Percentiles rank a stretch among this genome's conserved stretches.
Evolutionary conservation across 2,797 vertebrate species (phyloP).

Genomic region (Perdix hodgsoniae): DNA sequence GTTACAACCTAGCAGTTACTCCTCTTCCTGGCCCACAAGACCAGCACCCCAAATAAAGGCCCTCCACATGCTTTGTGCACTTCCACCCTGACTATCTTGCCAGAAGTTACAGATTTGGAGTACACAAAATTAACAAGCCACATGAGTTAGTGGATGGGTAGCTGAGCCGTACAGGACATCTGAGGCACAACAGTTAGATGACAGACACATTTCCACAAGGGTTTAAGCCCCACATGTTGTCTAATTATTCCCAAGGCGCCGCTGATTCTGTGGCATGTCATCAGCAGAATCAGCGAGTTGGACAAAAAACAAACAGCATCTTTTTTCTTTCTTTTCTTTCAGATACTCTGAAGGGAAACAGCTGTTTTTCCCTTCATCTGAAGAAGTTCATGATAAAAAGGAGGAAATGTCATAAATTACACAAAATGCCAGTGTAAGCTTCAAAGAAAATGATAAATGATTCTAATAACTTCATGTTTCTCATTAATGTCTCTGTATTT

Average conservation of each 20-base stretch:
- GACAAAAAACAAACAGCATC: slow-evolving; percentile 74
- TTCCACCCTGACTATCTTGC: not conserved
- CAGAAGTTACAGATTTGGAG: slow-evolving; percentile 18
- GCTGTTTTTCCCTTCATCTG: slow-evolving; percentile 79
- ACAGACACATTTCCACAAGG: slow-evolving; percentile 68
- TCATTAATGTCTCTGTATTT: slow-evolving; percentile 81
- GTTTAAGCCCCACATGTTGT: slow-evolving; percentile 65
- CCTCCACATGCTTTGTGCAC: not conserved
- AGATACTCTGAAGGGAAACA: slow-evolving; percentile 77
- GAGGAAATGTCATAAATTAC: slow-evolving; percentile 83
- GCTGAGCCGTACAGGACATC: slow-evolving; percentile 69
- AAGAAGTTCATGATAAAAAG: slow-evolving; percentile 79
- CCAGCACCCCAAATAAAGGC: not conserved
- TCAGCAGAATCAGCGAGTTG: slow-evolving; percentile 68
- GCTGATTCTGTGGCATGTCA: slow-evolving; percentile 70
- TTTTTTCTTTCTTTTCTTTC: slow-evolving; percentile 74
- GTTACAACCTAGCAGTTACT: not conserved
- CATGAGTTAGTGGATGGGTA: slow-evolving; percentile 58
- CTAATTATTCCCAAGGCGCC: slow-evolving; percentile 62
- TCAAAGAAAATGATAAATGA: slow-evolving; percentile 84
- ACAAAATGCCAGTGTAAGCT: slow-evolving; percentile 81
- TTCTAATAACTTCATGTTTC: slow-evolving; percentile 84
- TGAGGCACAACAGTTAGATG: slow-evolving; percentile 69
- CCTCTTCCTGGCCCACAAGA: not conserved
- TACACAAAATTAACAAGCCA: slow-evolving; percentile 31